A percentile compares a stretch with the other conserved stretches of the same genome.
These are phyloP conservation scores for Variabilichromis moorii DNA, from an alignment of 2,113 vertebrate species.

Conservation along the genomic window DNA sequence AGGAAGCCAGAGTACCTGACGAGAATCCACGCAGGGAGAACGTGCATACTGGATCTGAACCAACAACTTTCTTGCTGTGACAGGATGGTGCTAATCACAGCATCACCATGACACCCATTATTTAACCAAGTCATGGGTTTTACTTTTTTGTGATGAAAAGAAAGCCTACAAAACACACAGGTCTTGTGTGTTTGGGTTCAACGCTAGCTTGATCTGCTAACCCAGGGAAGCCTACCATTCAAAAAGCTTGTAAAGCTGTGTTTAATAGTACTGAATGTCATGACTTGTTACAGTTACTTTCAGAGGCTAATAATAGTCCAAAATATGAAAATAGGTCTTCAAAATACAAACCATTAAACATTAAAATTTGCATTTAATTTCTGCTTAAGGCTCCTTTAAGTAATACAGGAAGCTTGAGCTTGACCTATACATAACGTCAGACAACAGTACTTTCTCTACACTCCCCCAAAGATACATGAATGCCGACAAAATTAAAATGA, in stretches of 20 bases:
- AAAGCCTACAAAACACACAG: background rate
- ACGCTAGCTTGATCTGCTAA: background rate
- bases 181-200: background rate
- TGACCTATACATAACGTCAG: background rate
- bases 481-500: background rate
- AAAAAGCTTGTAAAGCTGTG: background rate
- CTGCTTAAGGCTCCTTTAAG: background rate
- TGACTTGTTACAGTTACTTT: background rate
- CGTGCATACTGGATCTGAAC: background rate
- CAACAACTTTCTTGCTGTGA: background rate
- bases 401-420: background rate
- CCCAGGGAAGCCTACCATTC: background rate
- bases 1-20: background rate
- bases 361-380: background rate
- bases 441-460: background rate
- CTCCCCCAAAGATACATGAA: background rate
- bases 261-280: background rate
- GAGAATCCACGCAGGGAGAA: background rate
- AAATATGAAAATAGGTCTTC: background rate
- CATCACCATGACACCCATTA: background rate
- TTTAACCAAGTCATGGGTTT: background rate
- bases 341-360: background rate
- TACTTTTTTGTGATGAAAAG: background rate
- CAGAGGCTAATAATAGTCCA: background rate
- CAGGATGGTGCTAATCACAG: background rate